These are phyloP conservation scores for Sclerurus mexicanus DNA, from an alignment of 2,113 vertebrate genomes.

Conservation along the genomic window DNA sequence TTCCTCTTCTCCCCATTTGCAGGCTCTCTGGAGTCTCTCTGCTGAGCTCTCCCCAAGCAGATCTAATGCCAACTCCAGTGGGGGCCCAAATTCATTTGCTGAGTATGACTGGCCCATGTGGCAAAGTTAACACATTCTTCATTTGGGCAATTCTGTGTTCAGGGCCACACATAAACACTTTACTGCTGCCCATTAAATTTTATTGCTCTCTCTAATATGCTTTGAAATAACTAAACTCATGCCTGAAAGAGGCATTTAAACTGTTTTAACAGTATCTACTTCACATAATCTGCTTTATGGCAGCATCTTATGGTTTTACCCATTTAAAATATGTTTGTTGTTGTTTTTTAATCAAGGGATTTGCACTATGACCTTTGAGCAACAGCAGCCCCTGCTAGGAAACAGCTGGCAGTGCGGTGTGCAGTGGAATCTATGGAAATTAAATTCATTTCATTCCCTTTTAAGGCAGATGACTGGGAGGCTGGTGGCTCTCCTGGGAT, in stretches of 20 bases:
- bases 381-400: not conserved
- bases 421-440: not conserved
- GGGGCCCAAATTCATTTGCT: not conserved
- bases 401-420: not conserved
- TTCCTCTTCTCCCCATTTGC: accelerated
- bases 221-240: constrained; percentile 59
- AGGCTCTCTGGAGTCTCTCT: not conserved
- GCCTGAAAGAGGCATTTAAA: constrained; percentile 60
- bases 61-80: not conserved
- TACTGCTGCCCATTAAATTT: constrained; percentile 51
- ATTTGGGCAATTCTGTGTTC: not conserved
- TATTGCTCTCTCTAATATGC: constrained; percentile 60
- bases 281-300: constrained; percentile 59
- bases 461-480: not conserved
- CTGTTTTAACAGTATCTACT: constrained; percentile 52
- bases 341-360: constrained; percentile 31
- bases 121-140: not conserved
- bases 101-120: accelerated
- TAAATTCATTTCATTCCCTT: constrained; percentile 10
- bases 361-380: constrained; percentile 39
- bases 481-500: constrained; percentile 12
- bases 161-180: constrained; percentile 28
- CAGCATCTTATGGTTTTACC: constrained; percentile 19
- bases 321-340: constrained; percentile 42
- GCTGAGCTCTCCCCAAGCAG: not conserved